Conservation (phyloP, 2,888 invertebrate species). For the Hyppa rectilinea region DNA sequence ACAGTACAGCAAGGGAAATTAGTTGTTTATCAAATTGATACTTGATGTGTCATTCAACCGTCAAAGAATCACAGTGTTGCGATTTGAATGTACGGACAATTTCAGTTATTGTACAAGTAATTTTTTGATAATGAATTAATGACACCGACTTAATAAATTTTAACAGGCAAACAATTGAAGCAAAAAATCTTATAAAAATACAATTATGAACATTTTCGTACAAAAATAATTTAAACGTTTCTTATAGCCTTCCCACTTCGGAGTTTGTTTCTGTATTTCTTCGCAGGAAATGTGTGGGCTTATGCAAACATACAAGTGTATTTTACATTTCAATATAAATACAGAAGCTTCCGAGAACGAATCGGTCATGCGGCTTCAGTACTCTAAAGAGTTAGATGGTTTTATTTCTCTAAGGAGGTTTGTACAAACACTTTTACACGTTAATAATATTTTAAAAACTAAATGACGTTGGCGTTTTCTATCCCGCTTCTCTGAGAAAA, state of each 20-base stretch:
- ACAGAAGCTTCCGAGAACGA: constrained; percentile 20
- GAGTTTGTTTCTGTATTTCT: constrained; percentile 15
- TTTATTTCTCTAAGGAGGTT: too few relatives aligned
- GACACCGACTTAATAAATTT: too few relatives aligned
- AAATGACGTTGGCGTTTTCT: too few relatives aligned
- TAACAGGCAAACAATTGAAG: not conserved
- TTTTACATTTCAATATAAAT: constrained; percentile 15
- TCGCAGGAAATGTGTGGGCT: constrained; percentile 6
- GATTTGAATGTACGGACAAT: not conserved
- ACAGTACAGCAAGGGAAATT: not conserved
- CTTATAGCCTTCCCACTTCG: not conserved
- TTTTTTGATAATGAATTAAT: too few relatives aligned
- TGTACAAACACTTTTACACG: too few relatives aligned
- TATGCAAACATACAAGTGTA: constrained; percentile 22
- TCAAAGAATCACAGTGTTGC: not conserved
- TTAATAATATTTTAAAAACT: too few relatives aligned
- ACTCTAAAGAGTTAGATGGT: constrained; percentile 9
- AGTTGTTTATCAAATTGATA: not conserved
- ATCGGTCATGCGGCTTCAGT: constrained; percentile 28
- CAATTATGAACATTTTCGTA: not conserved
- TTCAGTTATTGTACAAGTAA: not conserved
- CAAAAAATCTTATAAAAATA: not conserved
- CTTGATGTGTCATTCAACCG: not conserved
- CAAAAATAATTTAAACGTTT: constrained; percentile 8
- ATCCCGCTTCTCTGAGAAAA: too few relatives aligned